Evolutionary conservation across 2,888 invertebrate species (phyloP), one percentile per base, ranked within the genome.

Genomic region (Ophion ventricosus): DNA sequence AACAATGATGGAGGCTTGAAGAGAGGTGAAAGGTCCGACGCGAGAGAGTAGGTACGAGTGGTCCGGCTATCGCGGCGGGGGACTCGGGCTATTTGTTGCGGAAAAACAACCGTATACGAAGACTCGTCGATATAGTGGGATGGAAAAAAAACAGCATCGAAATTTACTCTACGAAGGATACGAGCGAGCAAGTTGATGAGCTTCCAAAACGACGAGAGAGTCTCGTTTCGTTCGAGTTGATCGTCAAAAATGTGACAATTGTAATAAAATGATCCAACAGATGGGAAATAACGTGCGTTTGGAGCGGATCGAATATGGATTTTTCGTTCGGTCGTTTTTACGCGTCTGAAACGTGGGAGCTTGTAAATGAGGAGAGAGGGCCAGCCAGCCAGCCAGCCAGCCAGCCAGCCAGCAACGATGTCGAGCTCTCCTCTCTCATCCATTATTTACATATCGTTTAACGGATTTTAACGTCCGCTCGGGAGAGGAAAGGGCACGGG

Each of bases 381-480:
- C n/a, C n/a, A n/a, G n/a, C n/a, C n/a, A n/a, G n/a, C n/a, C n/a
- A n/a, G n/a, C n/a, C n/a, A n/a, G n/a, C n/a, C n/a, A n/a, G n/a
- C n/a, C n/a, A n/a, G n/a, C n/a, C 35, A 35, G 8, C 69, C 20
- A 14, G 35, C 78, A 61, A 72, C 59, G 63, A 64, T 75, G 86
- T 88, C 88, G 89, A 91, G 72, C 85, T 75, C 90, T 89, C 89
- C 88, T 89, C 90, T 75, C 56, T 89, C 90, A 90, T 90, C 90
- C 89, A 90, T 92, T 92, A 92, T 92, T 92, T 92, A 91, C 91
- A 91, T n/a, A n/a, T 91, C 92, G 92, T 92, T 92, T 91, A 92
- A 90, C 91, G 89, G 91, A 92, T 92, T 92, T 92, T 90, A 91
- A 90, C 88, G 88, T 88, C 87, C 43, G 59, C 43, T 17, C n/a